Evolutionary conservation across 1,140 invertebrate species (phyloP).

Genomic region (Holotrichia oblita): DNA sequence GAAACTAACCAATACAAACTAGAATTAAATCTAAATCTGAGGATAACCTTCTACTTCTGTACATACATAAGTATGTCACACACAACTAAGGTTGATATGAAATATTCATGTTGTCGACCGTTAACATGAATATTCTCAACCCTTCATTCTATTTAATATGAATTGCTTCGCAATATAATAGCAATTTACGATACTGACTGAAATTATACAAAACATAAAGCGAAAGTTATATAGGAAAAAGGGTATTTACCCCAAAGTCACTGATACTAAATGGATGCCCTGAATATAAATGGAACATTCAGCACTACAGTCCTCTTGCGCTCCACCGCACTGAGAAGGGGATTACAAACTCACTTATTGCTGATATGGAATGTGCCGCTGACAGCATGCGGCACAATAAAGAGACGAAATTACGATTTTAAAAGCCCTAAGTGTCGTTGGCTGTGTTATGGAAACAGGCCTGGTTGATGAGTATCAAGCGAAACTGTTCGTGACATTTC

Average conservation of each 20-base stretch:
- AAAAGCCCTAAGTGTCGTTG: slow-evolving; percentile 18
- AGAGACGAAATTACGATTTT: slow-evolving; percentile 29
- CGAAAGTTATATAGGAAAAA: slow-evolving; percentile 30
- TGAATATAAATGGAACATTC: slow-evolving; percentile 27
- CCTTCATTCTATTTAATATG: slow-evolving; percentile 1
- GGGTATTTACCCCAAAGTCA: slow-evolving; percentile 22
- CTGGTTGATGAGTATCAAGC: slow-evolving; percentile 3
- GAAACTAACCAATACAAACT: too few species aligned
- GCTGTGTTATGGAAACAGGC: slow-evolving; percentile 1
- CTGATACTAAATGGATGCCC: slow-evolving; percentile 22
- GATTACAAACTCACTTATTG: slow-evolving; percentile 34
- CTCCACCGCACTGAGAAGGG: slow-evolving; percentile 1
- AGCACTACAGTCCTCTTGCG: slow-evolving; percentile 18
- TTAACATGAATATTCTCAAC: neutral
- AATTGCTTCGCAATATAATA: neutral
- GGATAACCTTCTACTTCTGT: too few species aligned
- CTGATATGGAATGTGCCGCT: slow-evolving; percentile 30
- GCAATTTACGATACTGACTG: neutral
- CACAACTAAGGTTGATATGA: too few species aligned
- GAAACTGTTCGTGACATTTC: slow-evolving; percentile 4
- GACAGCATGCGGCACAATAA: slow-evolving; percentile 27
- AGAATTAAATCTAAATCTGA: too few species aligned
- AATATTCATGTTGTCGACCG: too few species aligned
- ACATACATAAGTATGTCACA: too few species aligned
- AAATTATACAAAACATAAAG: neutral